Evolutionary conservation across 2,888 invertebrate genomes (phyloP).

Genomic region (Rotaria macrura): DNA sequence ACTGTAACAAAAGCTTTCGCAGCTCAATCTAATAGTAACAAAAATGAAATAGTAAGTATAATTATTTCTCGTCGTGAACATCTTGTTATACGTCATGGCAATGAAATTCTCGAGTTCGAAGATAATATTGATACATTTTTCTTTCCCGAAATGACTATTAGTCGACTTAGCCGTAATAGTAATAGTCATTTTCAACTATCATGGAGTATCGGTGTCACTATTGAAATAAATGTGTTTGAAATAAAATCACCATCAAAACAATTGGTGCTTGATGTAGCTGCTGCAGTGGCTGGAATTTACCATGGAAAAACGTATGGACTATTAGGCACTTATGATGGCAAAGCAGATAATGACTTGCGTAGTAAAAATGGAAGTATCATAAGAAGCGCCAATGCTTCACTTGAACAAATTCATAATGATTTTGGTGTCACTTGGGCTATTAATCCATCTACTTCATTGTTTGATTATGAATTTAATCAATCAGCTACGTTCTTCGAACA

Average conservation of each 20-base stretch:
- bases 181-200: too few relatives aligned
- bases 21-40: background rate
- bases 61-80: background rate
- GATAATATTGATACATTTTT: background rate
- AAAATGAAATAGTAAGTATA: background rate
- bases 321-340: background rate
- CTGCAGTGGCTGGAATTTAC: too few relatives aligned
- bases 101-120: background rate
- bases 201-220: background rate
- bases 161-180: too few relatives aligned
- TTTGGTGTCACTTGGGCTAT: background rate
- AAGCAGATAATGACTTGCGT: background rate
- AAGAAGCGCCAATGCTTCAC: background rate
- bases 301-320: background rate
- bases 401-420: background rate
- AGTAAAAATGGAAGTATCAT: background rate
- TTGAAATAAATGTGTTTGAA: background rate
- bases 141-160: background rate
- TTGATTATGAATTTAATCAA: too few relatives aligned
- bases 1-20: background rate
- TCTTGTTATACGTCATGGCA: background rate
- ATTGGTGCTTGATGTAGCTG: too few relatives aligned
- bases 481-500: too few relatives aligned
- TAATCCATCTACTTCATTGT: background rate
- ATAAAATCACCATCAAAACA: background rate